Evolutionary conservation across 1,140 invertebrate genomes (phyloP).

Genomic region (Cylas formicarius): DNA sequence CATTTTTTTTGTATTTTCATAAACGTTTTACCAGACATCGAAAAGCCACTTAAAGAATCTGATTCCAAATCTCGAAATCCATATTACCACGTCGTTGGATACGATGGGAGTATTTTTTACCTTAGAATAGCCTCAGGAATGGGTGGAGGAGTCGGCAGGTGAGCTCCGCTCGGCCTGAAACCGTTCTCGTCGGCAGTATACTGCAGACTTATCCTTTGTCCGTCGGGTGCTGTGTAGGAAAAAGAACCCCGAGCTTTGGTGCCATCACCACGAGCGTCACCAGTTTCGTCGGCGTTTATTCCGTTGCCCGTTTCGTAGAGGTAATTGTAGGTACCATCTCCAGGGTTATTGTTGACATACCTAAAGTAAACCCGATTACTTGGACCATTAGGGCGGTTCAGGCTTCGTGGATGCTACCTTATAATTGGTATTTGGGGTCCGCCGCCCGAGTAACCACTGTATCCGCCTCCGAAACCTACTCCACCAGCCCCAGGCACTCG

Average conservation of each 20-base stretch:
- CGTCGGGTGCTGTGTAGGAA: conserved; percentile 63
- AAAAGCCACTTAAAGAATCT: no score
- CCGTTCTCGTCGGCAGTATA: conserved; percentile 61
- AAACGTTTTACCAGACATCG: no score
- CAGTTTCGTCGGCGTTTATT: conserved; percentile 40
- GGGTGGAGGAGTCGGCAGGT: conserved; percentile 56
- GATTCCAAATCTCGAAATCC: no score
- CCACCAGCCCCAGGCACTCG: conserved; percentile 33
- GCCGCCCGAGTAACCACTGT: conserved; percentile 21
- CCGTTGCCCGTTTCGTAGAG: conserved; percentile 48
- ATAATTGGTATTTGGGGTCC: conserved; percentile 45
- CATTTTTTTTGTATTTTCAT: no score
- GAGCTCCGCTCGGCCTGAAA: conserved; percentile 51
- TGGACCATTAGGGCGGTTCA: neutral
- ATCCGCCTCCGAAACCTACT: conserved; percentile 36
- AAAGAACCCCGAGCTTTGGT: conserved; percentile 50
- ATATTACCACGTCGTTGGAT: no score
- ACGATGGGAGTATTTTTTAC: no score
- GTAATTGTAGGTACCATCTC: conserved; percentile 48
- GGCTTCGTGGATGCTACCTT: conserved; percentile 11
- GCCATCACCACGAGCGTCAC: conserved; percentile 46
- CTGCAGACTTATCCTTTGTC: conserved; percentile 42
- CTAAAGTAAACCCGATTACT: conserved; percentile 25
- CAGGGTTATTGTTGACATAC: conserved; percentile 50
- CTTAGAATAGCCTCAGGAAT: conserved; percentile 57